Evolutionary conservation across 2,888 invertebrate species (phyloP), one percentile per base, ranked within the genome.

Genomic region (Ennomos erosarius): DNA sequence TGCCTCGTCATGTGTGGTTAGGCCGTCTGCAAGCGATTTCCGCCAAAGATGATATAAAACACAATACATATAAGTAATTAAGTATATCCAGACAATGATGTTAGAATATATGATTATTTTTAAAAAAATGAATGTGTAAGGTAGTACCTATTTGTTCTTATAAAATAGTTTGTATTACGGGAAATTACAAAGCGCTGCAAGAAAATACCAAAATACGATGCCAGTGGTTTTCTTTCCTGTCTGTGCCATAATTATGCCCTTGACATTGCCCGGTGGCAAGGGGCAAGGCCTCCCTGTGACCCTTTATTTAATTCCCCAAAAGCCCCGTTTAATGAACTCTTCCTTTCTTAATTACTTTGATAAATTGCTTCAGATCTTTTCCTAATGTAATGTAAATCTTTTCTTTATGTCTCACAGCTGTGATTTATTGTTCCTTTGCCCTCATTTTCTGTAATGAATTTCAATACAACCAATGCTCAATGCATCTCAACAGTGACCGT

Each of bases 401-500:
- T 43, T 9, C 16, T 49, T 40, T 54, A 33, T 36, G 26, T 26
- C 26, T 26, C 26, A 26, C 26, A 26, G 26, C 26, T 26, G 26
- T 26, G 26, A 12, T 46, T 51, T 53, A 36, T 44, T 38, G 38
- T 26, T 26, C 6, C 26, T 26, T 26, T 26, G 26, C 26, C 26
- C 26, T 26, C 26, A 26, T 26, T 26, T 26, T 26, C 6, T 26
- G 26, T 6, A 26, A 26, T 26, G 3, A 26, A 26, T 26, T 6
- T 26, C 26, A 26, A 26, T 26, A 5, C 26, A 26, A 26, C 4
- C 26, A 4, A 26, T 26, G 26, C 26, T 26, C 26, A 26, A 26
- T 3, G 60, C 55, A 51, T 67, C 63, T 71, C 67, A 72, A 72
- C 71, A 69, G 62, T 55, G 55, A 49, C 49, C 62, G 64, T 59